Percentiles rank a stretch among this genome's conserved stretches.
Evolutionary conservation across 2,113 vertebrate species (phyloP).

Genomic region (Alces alces): DNA sequence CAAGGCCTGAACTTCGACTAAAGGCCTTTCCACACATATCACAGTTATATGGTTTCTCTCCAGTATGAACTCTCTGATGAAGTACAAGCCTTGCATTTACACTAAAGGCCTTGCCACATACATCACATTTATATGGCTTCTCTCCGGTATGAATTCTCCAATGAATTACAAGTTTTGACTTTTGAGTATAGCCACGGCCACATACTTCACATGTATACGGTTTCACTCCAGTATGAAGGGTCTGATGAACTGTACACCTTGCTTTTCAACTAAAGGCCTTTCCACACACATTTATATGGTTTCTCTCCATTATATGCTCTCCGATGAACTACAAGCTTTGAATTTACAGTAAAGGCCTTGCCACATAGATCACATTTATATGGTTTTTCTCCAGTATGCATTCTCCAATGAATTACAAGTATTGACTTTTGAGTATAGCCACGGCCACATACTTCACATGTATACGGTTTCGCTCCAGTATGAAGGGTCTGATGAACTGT

Average conservation of each 20-base stretch:
- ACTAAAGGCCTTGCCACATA: not conserved
- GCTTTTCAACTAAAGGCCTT: not conserved
- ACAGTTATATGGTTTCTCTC: not conserved
- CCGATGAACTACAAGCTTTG: too few species aligned
- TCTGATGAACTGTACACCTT: not conserved
- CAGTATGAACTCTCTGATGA: not conserved
- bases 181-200: not conserved
- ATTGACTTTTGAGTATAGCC: not conserved
- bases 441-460: not conserved
- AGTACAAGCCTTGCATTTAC: not conserved
- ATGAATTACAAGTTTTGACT: not conserved
- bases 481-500: not conserved
- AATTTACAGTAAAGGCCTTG: too few species aligned
- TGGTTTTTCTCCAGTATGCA: not conserved
- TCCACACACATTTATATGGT: not conserved
- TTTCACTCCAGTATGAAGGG: not conserved
- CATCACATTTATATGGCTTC: not conserved
- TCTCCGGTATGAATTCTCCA: not conserved
- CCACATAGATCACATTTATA: not conserved
- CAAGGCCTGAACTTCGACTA: not conserved
- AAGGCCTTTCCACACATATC: not conserved
- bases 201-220: not conserved
- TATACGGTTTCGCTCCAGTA: not conserved
- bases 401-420: not conserved
- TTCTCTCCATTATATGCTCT: not conserved